phyloP scores from a whole-genome alignment of 2,113 vertebrate genomes.

The Varanus komodoensis region DNA sequence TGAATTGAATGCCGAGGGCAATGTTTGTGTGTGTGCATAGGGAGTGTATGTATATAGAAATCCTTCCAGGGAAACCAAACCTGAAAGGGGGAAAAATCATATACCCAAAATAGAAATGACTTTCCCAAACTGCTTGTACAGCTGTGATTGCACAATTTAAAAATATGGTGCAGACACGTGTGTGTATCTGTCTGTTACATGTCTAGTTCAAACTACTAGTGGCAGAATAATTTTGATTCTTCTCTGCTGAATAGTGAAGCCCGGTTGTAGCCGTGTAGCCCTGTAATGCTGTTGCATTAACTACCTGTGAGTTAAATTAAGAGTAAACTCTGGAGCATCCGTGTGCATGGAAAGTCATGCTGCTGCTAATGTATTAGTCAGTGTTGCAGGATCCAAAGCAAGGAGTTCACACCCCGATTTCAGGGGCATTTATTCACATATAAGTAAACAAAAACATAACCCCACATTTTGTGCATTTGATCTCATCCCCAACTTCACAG shows the following conservation, averaged over 20 bases:
- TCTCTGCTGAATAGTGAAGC: conserved; percentile 46
- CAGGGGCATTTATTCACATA: no score
- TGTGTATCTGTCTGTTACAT: not conserved
- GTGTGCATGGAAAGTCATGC: conserved; percentile 60
- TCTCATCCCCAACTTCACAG: conserved; percentile 63
- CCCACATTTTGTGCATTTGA: conserved; percentile 68
- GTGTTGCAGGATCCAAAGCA: not conserved
- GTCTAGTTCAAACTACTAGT: conserved; percentile 14
- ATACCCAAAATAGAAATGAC: conserved; percentile 52
- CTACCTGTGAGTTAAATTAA: conserved; percentile 63
- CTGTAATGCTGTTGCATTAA: conserved; percentile 37
- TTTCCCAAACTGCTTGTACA: conserved; percentile 28
- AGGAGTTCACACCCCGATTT: not conserved
- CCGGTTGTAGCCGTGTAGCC: conserved; percentile 50
- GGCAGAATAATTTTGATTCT: conserved; percentile 43
- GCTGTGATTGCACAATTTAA: conserved; percentile 46
- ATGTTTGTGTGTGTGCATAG: not conserved
- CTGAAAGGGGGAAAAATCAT: conserved; percentile 54
- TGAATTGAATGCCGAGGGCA: conserved; percentile 66
- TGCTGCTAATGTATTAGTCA: conserved; percentile 74
- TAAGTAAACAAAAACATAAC: not conserved
- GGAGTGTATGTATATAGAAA: no score
- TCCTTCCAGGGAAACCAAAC: conserved; percentile 42
- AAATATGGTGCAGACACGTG: conserved; percentile 31
- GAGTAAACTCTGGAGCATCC: conserved; percentile 65